Evolutionary conservation across 1,140 invertebrate genomes (phyloP), one percentile per base, ranked within the genome.

Genomic region (Thaumetopoea pityocampa): DNA sequence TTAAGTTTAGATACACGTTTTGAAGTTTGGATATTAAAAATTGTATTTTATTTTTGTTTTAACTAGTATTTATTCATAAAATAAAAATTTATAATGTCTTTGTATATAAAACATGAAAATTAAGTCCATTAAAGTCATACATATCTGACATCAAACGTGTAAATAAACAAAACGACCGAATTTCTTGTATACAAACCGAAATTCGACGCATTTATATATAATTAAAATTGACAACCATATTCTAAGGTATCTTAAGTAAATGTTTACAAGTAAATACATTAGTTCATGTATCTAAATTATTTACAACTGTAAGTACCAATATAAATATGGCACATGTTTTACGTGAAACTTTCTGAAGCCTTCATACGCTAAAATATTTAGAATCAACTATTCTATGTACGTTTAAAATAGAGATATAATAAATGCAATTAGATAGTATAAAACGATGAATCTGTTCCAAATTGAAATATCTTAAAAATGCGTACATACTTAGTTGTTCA

Each of bases 281-380:
- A 17, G 11, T 22, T 26, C 17, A 12, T 11, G 8, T 26, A 18
- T 33, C 2, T 53, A n/a, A n/a, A n/a, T 54, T 69, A 70, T 70
- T 73, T 73, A 70, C 67, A 66, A 53, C 44, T n/a, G n/a, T n/a
- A n/a, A 54, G 52, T 59, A 62, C 59, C 61, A 64, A 27, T 14
- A 18, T 38, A 43, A 32, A 27, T 58, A 65, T 66, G 61, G 59
- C 51, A 64, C 56, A 24, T 18, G 14, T 9, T 16, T 41, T 44
- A 14, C 20, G 18, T 12, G 10, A 18, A 36, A 34, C 3, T 20
- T 2, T 34, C 2, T 4, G 12, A 24, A 14, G 22, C 22, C 18
- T n/a, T 23, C 27, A 30, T 14, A 23, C 4, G 24, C 28, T 22
- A 30, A 8, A 8, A 18, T 15, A 12, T 14, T 29, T 14, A 29